Conservation (phyloP, 2,797 vertebrate species). For the Gallinago nigripennis region DNA sequence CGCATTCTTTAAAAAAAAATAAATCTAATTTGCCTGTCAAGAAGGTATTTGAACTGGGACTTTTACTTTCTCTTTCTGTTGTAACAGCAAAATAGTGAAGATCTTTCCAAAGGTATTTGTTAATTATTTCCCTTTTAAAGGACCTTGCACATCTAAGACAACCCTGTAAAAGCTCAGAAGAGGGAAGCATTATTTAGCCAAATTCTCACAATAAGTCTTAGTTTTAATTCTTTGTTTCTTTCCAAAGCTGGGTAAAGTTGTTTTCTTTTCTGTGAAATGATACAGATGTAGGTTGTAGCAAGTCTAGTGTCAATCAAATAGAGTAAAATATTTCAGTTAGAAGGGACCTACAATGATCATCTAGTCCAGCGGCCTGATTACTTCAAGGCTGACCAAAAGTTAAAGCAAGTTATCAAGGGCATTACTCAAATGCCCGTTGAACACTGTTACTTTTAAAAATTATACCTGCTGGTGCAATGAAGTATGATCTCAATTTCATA, state of each 20-base stretch:
- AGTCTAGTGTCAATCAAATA: background rate
- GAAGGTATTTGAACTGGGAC: background rate
- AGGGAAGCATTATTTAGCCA: background rate
- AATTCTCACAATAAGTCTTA: background rate
- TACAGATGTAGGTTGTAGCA: background rate
- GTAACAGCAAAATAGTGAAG: background rate
- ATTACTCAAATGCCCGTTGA: background rate
- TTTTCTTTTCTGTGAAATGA: background rate
- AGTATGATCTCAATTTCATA: background rate
- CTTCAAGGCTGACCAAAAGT: background rate
- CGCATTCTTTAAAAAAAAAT: background rate
- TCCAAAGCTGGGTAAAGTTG: background rate
- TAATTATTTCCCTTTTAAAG: background rate
- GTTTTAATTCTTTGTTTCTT: background rate
- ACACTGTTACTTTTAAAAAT: background rate
- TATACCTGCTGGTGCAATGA: background rate
- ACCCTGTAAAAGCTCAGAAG: background rate
- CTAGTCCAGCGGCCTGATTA: background rate
- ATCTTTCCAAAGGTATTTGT: background rate
- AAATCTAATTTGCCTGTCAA: background rate
- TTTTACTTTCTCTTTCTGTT: background rate
- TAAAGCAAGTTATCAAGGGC: background rate
- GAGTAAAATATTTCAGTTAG: background rate
- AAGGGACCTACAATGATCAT: background rate
- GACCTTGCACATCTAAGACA: background rate